phyloP scores from a whole-genome alignment of 2,888 invertebrate species.

The Apodemia duryi region DNA sequence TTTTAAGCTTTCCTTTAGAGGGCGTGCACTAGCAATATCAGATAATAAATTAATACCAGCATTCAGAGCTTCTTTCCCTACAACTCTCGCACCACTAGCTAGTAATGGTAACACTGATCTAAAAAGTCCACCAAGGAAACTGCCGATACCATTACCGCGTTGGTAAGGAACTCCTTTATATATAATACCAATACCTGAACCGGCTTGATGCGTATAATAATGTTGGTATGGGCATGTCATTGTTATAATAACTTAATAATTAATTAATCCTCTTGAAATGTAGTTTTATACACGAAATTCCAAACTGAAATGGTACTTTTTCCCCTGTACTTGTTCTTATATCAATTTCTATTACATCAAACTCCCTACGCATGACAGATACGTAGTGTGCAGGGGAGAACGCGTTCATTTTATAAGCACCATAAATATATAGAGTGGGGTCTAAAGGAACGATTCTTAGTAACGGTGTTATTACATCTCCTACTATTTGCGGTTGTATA shows the following conservation, averaged over 20 bases:
- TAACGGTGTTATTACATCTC: conserved; percentile 14
- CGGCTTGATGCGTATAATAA: too few species aligned
- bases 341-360: conserved; percentile 39
- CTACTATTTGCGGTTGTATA: conserved; percentile 23
- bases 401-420: conserved; percentile 31
- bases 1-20: too few species aligned
- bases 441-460: neutral
- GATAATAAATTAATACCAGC: too few species aligned
- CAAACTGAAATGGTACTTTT: conserved; percentile 37
- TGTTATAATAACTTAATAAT: conserved; percentile 20
- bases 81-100: conserved; percentile 22
- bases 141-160: too few species aligned
- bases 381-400: conserved; percentile 35
- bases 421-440: conserved; percentile 9
- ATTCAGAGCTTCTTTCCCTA: too few species aligned
- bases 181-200: too few species aligned
- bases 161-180: too few species aligned
- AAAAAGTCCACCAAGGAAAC: too few species aligned
- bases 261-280: conserved; percentile 30
- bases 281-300: conserved; percentile 35
- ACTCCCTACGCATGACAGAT: conserved; percentile 37
- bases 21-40: too few species aligned
- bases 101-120: too few species aligned
- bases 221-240: too few species aligned
- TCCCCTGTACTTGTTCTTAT: conserved; percentile 38